phyloP scores from a whole-genome alignment of 2,888 invertebrate genomes.

The Halocaridina rubra region DNA sequence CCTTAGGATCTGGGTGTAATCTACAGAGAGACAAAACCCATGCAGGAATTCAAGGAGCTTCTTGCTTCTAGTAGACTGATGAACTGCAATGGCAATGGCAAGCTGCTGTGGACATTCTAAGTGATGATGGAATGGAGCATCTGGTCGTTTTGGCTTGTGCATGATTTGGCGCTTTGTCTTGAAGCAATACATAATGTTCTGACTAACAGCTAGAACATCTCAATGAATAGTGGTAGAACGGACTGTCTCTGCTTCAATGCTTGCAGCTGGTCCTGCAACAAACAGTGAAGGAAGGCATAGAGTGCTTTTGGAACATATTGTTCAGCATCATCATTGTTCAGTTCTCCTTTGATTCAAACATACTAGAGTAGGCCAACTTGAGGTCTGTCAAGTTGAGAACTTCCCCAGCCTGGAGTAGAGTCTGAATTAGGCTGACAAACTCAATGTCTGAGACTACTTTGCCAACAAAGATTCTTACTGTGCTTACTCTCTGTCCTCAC shows the following conservation, averaged over 20 bases:
- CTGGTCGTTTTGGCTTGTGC: too few relatives aligned
- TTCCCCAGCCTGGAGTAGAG: slow-evolving; percentile 5
- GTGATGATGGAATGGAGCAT: too few relatives aligned
- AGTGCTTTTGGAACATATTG: slow-evolving; percentile 22
- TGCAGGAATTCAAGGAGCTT: too few relatives aligned
- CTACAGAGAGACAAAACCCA: too few relatives aligned
- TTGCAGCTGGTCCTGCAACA: too few relatives aligned
- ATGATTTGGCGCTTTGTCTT: too few relatives aligned
- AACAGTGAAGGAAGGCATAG: slow-evolving; percentile 22
- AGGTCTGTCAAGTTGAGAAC: slow-evolving; percentile 18
- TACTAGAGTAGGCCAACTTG: not conserved
- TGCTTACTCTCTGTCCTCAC: not conserved
- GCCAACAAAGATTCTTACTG: slow-evolving; percentile 6
- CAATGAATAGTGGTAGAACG: too few relatives aligned
- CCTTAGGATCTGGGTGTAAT: too few relatives aligned
- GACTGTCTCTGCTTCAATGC: too few relatives aligned
- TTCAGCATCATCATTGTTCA: slow-evolving; percentile 29
- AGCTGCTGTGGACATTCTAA: not conserved
- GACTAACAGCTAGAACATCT: too few relatives aligned
- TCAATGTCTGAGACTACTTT: slow-evolving; percentile 21
- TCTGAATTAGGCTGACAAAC: not conserved
- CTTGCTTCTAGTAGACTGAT: not conserved
- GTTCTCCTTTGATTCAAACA: slow-evolving; percentile 8
- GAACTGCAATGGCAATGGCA: not conserved
- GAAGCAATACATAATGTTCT: too few relatives aligned